A percentile compares a stretch with the other conserved stretches of the same genome.
phyloP scores from a whole-genome alignment of 2,113 vertebrate genomes.

The Aldabrachelys gigantea region DNA sequence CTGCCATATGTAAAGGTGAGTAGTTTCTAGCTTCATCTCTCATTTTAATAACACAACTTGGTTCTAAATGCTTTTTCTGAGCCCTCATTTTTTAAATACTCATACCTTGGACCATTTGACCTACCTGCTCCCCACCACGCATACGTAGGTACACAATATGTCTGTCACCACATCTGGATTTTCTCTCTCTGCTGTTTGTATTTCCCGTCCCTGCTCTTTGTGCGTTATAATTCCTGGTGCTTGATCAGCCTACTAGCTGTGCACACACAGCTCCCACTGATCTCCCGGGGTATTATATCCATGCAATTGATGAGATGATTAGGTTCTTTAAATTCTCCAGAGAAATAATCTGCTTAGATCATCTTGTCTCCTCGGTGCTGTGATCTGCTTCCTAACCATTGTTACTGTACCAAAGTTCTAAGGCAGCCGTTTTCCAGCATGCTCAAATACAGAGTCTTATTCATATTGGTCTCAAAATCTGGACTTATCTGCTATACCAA shows the following conservation, averaged over 20 bases:
- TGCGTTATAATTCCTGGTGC: background rate
- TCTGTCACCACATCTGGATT: background rate
- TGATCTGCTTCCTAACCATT: background rate
- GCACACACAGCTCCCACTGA: fast-evolving
- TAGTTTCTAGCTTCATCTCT: background rate
- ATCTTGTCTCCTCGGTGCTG: background rate
- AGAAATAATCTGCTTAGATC: background rate
- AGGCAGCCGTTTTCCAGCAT: background rate
- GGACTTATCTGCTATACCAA: background rate
- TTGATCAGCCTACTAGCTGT: background rate
- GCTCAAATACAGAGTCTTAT: background rate
- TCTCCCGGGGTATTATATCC: background rate
- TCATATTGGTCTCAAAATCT: background rate
- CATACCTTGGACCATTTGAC: fast-evolving
- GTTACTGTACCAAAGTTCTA: background rate
- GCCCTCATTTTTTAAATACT: background rate
- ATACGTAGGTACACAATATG: fast-evolving
- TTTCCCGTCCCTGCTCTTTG: background rate
- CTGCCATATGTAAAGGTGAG: fast-evolving
- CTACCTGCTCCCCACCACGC: fast-evolving
- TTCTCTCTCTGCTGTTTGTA: background rate
- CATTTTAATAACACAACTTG: fast-evolving
- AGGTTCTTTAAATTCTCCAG: background rate
- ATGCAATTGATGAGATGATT: background rate
- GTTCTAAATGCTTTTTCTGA: background rate